Percentiles rank a stretch among this genome's conserved stretches.
Evolutionary conservation across 2,113 vertebrate genomes (phyloP).

Genomic region (Corythornis madagascariensis): DNA sequence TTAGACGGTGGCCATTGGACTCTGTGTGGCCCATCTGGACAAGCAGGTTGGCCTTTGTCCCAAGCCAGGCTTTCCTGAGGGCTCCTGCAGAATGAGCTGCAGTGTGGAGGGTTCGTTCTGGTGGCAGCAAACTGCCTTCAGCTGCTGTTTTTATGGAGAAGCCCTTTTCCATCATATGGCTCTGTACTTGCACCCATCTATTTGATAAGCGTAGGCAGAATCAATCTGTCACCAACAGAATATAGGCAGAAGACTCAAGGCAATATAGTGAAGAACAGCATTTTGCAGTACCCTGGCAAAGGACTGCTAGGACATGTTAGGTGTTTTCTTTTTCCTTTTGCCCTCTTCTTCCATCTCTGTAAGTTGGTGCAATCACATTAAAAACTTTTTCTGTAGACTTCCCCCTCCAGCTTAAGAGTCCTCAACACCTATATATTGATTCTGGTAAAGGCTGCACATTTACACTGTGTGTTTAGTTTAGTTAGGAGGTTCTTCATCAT

Average conservation of each 20-base stretch:
- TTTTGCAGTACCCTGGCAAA: conserved; percentile 3
- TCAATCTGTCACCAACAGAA: conserved; percentile 25
- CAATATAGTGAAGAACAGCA: neutral
- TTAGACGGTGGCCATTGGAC: neutral
- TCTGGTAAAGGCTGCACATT: neutral
- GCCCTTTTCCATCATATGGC: neutral
- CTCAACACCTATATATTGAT: neutral
- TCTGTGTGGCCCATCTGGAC: neutral
- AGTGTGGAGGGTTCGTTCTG: neutral
- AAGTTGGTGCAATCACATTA: neutral
- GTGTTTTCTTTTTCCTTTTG: conserved; percentile 12
- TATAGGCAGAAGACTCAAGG: conserved; percentile 16
- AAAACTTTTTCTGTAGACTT: neutral
- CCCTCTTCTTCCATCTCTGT: conserved; percentile 30
- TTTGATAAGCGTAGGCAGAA: conserved; percentile 23
- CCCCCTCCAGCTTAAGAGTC: neutral
- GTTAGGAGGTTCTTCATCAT: neutral
- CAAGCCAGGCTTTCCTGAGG: neutral
- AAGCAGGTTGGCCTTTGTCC: neutral
- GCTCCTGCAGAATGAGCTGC: neutral
- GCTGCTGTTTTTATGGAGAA: neutral
- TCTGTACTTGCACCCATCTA: neutral
- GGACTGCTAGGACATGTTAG: neutral
- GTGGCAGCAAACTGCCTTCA: conserved; percentile 24
- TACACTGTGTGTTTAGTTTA: neutral